phyloP scores from a whole-genome alignment of 2,888 invertebrate genomes.

The Dynastes maya region DNA sequence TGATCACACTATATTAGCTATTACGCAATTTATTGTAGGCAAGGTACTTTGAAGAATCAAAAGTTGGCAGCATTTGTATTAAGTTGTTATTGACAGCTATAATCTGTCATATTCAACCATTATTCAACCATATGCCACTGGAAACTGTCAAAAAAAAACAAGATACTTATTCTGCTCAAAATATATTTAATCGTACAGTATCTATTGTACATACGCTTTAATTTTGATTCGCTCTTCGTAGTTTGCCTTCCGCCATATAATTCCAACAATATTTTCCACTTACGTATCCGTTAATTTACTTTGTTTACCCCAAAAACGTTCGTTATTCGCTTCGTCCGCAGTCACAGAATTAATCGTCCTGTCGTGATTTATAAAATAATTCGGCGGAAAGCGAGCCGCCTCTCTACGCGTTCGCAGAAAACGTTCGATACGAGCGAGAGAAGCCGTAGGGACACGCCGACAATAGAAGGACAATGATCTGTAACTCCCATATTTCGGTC shows the following conservation, averaged over 20 bases:
- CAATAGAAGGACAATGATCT: conserved; percentile 57
- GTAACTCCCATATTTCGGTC: conserved; percentile 65
- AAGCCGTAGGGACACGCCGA: conserved; percentile 42
- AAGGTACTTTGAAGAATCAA: no score
- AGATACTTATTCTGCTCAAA: no score
- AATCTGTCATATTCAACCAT: no score
- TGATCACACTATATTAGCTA: no score
- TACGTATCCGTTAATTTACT: conserved; percentile 11
- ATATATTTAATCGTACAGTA: no score
- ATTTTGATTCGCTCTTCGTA: no score
- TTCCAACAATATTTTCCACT: conserved; percentile 29
- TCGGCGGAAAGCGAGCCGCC: conserved; percentile 30
- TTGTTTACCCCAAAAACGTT: conserved; percentile 16
- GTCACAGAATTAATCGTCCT: conserved; percentile 34
- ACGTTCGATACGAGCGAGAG: conserved; percentile 30
- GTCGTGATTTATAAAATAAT: conserved; percentile 48
- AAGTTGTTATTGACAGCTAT: no score
- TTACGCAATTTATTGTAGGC: no score
- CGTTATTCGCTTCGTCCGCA: background rate
- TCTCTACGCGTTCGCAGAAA: conserved; percentile 24
- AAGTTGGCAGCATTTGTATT: no score
- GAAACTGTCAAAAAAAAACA: no score
- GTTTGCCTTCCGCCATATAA: conserved; percentile 3
- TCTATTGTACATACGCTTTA: no score
- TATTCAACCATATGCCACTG: no score